Evolutionary conservation across 2,113 vertebrate species (phyloP).

Genomic region (Aphyosemion australe): DNA sequence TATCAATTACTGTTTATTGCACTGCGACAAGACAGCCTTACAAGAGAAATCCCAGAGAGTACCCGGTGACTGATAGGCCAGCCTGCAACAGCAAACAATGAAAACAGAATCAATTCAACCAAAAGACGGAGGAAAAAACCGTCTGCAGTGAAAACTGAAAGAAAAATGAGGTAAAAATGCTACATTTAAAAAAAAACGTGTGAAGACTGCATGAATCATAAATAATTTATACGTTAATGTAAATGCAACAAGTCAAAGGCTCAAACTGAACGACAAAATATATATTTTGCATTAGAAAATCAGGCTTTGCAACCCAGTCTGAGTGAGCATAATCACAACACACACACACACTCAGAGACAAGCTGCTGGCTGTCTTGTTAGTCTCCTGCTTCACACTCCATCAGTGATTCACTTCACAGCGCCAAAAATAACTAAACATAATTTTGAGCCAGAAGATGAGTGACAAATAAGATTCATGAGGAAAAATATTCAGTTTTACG

Average conservation of each 20-base stretch:
- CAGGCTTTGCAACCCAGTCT: no score
- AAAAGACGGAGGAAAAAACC: neutral
- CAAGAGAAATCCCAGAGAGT: conserved; percentile 33
- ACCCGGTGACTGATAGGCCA: conserved; percentile 30
- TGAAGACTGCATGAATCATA: neutral
- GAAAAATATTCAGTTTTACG: neutral
- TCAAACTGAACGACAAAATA: neutral
- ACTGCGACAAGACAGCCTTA: conserved; percentile 35
- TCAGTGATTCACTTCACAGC: conserved; percentile 8
- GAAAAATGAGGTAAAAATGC: neutral
- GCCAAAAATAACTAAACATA: conserved; percentile 39
- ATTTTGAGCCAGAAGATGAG: conserved; percentile 9
- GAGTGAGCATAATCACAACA: no score
- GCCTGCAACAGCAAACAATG: neutral
- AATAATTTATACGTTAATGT: neutral
- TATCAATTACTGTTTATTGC: conserved; percentile 59
- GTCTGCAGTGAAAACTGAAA: neutral
- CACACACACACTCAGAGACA: conserved; percentile 17
- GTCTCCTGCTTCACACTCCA: conserved; percentile 26
- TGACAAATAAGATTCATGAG: conserved; percentile 16
- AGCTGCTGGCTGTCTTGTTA: conserved; percentile 30
- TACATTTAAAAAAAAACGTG: no score
- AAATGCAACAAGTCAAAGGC: neutral
- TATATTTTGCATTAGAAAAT: no score
- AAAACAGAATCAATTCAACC: neutral